Base-by-base conservation (phyloP, 2,797 vertebrate genomes). In the Sebastes steindachneri region DNA sequence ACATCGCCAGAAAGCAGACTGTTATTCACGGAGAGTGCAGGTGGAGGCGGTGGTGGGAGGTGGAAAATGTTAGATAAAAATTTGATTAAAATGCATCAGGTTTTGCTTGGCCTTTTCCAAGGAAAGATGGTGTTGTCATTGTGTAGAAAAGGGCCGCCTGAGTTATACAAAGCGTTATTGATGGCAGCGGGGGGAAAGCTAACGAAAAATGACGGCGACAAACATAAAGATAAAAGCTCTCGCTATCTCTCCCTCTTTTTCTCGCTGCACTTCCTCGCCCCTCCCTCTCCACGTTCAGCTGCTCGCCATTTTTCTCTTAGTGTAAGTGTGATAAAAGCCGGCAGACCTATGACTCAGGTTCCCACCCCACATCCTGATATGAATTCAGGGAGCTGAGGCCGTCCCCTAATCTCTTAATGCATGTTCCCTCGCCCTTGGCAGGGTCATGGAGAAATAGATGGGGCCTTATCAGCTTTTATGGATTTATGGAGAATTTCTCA, bases 341-440 rank as follows among this genome's bases (percentile, higher is more conserved):
- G 79, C 84, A 83, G 86, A 92, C 86, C 90, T 90, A 69, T 87
- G 92, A 89, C 89, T 92, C 90, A 79, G 89, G 82, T 84, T 88
- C 86, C 87, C 81, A 83, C 75, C 85, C 70, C 65, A 45, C 83
- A 73, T 89, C 88, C 88, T 87, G 89, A 92, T 94, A 92, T 91
- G 92, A 93, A 91, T 91, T 91, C 90, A 83, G 87, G 79, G 79
- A 89, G 82, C 89, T n/a, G 80, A 84, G 88, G 90, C 90, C 65
- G 29, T 90, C 87, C 88, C 88, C 93, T 95, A 95, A 96, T 96
- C 95, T 95, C 89, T 87, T 95, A 95, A 94, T 94, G 92, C 92
- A 91, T 94, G 94, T 94, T 95, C 90, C 87, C 86, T 92, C 86
- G 93, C 92, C 94, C 95, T 95, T 95, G 93, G 93, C 89, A 79